A percentile compares a stretch with the other conserved stretches of the same genome.
phyloP scores from a whole-genome alignment of 2,113 vertebrate species.

The Nycticorax nycticorax region DNA sequence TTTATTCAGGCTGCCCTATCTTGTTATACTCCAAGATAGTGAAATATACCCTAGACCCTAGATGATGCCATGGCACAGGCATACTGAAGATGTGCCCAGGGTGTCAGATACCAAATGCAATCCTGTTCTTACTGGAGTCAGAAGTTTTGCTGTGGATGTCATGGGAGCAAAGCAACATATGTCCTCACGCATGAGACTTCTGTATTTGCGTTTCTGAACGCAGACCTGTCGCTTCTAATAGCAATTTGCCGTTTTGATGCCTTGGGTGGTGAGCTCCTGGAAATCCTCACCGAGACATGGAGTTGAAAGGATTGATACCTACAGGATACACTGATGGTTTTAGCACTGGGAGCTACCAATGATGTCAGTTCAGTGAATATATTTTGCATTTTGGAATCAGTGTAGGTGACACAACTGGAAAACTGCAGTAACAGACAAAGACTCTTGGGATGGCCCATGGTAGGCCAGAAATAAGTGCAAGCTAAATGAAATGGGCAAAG shows the following conservation, averaged over 20 bases:
- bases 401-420: not conserved
- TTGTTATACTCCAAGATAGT: not conserved
- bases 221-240: not conserved
- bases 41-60: not conserved
- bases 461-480: not conserved
- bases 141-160: not conserved
- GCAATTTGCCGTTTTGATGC: not conserved
- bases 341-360: not conserved
- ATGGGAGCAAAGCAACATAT: not conserved
- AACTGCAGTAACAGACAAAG: not conserved
- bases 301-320: not conserved
- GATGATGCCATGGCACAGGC: not conserved
- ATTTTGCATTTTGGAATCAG: rapidly evolving
- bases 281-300: not conserved
- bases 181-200: not conserved
- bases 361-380: not conserved
- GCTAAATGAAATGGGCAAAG: not conserved
- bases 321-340: not conserved
- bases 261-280: not conserved
- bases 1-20: not conserved
- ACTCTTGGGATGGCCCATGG: not conserved
- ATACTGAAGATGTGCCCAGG: not conserved
- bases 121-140: not conserved
- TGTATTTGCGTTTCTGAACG: not conserved
- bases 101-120: not conserved